Percentiles rank a stretch among this genome's conserved stretches.
Conservation (phyloP, 1,140 invertebrate genomes). For the Caenorhabditis latens region DNA sequence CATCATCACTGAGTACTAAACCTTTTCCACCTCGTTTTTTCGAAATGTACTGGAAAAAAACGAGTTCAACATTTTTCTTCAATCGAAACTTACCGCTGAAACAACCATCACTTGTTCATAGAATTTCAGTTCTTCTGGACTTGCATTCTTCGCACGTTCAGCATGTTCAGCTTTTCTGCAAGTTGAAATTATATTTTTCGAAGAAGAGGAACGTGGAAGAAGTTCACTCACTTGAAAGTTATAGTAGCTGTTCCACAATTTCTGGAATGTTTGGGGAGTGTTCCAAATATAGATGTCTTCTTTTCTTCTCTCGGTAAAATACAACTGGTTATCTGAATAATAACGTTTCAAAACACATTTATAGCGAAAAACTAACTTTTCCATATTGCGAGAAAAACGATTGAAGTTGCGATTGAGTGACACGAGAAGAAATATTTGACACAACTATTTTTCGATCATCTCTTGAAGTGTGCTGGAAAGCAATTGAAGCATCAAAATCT, state of each 20-base stretch:
- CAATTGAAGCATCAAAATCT: constrained; percentile 71
- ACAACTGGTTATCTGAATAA: constrained; percentile 69
- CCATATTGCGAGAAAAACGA: constrained; percentile 78
- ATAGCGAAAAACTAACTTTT: constrained; percentile 68
- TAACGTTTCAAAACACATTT: background rate
- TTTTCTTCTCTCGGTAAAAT: constrained; percentile 72
- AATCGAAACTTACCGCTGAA: constrained; percentile 16
- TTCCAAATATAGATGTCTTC: constrained; percentile 72
- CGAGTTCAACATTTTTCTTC: background rate
- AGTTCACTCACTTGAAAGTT: constrained; percentile 73
- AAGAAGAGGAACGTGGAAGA: background rate
- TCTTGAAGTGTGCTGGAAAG: constrained; percentile 63
- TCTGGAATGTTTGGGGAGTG: constrained; percentile 71
- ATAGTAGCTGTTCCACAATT: constrained; percentile 70
- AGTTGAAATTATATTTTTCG: background rate
- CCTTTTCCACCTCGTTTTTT: constrained; percentile 53
- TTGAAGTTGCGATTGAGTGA: constrained; percentile 73
- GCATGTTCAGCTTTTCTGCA: constrained; percentile 70
- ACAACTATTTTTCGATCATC: constrained; percentile 75
- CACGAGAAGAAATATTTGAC: constrained; percentile 72
- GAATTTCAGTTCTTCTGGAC: constrained; percentile 75
- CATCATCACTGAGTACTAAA: constrained; percentile 58
- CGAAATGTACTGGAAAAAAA: constrained; percentile 62
- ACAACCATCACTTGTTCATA: constrained; percentile 76
- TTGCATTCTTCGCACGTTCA: constrained; percentile 67